Evolutionary conservation across 2,113 vertebrate species (phyloP), one percentile per base, ranked within the genome.

Genomic region (Halcyon malimbica): DNA sequence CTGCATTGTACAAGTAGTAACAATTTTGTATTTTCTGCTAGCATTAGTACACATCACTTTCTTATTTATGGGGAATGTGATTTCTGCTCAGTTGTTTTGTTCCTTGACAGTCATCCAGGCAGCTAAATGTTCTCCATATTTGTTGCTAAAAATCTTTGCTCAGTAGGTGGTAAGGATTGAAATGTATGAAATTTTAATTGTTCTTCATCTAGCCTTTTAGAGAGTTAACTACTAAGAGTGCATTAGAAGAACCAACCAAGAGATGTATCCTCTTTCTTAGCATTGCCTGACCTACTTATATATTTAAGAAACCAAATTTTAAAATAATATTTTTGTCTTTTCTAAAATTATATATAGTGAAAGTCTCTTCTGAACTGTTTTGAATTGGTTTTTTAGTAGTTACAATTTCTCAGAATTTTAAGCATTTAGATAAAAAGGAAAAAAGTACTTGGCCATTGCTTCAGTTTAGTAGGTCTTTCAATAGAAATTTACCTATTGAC

Each of bases 181-280:
- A 97, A 93, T 94, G 50, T 86, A 97, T 97, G 94, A 97, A 97
- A 97, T 97, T 97, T 96, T 97, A 96, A 97, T 97, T 73, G 87
- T 41, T 80, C 64, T 95, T 94, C 54, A 67, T 50, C 67, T 84
- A 91, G 67, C 91, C 75, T 96, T 90, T 94, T 89, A 89, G 33
- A 37, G 60, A 84, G 64, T 95, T 94, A 96, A 95, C 96, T 84
- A 78, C 83, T 94, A 92, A 62, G 87, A 89, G 85, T 93, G 75
- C 86, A 86, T 97, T 93, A 85, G 81, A 83, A 93, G 93, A 95
- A 86, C 91, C 76, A 93, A 24, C 90, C 94, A 93, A 84, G 83
- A 96, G 84, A 92, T 90, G 92, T 64, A 93, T 46, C 14, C 28
- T 82, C 70, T 41, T 96, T 80, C 89, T 91, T 80, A 96, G 18